Base-by-base conservation (phyloP, 2,113 vertebrate genomes). In the Esox niger region DNA sequence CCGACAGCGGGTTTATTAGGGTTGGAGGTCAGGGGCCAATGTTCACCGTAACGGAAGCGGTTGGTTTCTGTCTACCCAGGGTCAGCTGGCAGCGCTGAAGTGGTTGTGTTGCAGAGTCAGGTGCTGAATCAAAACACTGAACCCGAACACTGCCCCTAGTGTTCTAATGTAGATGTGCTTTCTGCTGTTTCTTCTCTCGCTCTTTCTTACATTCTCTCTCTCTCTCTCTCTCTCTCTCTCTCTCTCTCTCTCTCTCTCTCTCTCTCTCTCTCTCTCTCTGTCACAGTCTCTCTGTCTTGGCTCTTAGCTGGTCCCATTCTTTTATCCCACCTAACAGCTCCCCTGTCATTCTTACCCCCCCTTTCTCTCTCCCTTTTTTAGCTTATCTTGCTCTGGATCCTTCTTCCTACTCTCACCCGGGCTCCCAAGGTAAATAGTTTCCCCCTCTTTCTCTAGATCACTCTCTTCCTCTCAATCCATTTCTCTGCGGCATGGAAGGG, bases 381-480 rank as follows among this genome's bases (percentile, higher is more conserved):
- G 90, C 90, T 15, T 90, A 89, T 84, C 85, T 91, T 62, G 81
- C 88, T 79, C 79, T 90, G 86, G 90, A 91, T 46, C 84, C 89
- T 61, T 75, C 86, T 55, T 88, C 93, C 79, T 91, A 90, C 64
- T 87, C 92, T 75, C 89, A 88, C 63, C 74, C 87, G 64, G 90
- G 84, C 85, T 90, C 88, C 76, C 87, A 89, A 93, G 93, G 93
- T 95, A 94, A 88, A 66, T 68, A 54, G 2, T 13, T 23, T 29
- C 60, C 77, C 31, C 59, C 33, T 61, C 70, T 70, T 47, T 31
- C 47, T 71, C 58, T 66, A 29, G 29, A 0, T 13, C 60, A n/a
- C n/a, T n/a, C 33, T 61, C 70, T 70, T 47, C 29, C 47, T 71
- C 58, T 66, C 29, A 29, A 0, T 13, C 60, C n/a, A n/a, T 57